Evolutionary conservation across 1,140 invertebrate genomes (phyloP), one percentile per base, ranked within the genome.

Genomic region (Drosophila lacteicornis): DNA sequence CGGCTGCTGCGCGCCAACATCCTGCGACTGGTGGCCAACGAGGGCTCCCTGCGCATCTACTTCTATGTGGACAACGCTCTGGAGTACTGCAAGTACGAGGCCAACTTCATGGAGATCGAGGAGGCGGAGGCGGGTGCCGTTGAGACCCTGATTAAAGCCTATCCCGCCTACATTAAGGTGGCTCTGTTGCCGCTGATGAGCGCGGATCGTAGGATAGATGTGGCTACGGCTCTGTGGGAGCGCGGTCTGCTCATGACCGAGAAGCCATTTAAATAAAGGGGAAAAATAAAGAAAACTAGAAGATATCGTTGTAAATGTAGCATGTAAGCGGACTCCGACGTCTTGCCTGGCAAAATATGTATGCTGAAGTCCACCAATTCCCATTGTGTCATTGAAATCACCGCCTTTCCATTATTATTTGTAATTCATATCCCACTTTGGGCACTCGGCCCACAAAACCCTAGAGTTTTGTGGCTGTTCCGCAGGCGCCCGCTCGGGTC

Each of bases 61-160:
- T 97, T 97, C 92, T 96, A 95, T 63, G 93, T 95, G 55, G 97
- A 98, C 87, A 99, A 99, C 94, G 96, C 96, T 0, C 94, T 96
- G 74, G 95, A 96, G 71, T 98, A 98, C 91, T 97, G 97, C 91
- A 97, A 95, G 38, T 95, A 95, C 91, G 97, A 98, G 50, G 92
- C 95, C 27, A 96, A 97, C 71, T 98, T 94, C 93, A 92, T 98
- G 68, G 96, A 97, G 88, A 94, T 98, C 51, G 93, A 95, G 36
- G 91, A 94, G 30, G 93, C 95, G 4, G 93, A 95, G 71, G 95
- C 95, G 1, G 94, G 94, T 11, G 96, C 94, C 12, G 93, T 98
- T 17, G 95, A 96, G 88, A 94, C 93, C 46, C 93, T 99, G 12
- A 95, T 98, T 50, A 93, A 93, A 38, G 83, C 92, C 2, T 98